Evolutionary conservation across 2,888 invertebrate genomes (phyloP).

Genomic region (Amiota communis): DNA sequence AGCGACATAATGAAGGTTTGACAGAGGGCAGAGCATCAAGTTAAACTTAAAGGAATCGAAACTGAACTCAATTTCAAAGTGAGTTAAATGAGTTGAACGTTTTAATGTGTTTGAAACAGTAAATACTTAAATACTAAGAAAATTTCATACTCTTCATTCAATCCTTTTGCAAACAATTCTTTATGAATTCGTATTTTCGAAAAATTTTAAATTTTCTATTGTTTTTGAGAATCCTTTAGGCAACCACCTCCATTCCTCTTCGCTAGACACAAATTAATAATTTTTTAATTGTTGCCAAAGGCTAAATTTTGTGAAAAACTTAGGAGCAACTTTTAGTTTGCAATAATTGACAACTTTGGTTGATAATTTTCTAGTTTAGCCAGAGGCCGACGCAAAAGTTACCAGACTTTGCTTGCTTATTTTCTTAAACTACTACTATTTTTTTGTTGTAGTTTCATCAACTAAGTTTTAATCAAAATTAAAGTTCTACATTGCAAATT

Average conservation of each 20-base stretch:
- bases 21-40: constrained; percentile 33
- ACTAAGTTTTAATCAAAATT: not conserved
- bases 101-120: no score
- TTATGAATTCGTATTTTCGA: no score
- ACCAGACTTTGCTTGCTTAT: constrained; percentile 18
- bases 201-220: not conserved
- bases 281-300: constrained; percentile 2
- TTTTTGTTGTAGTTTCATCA: not conserved
- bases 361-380: not conserved
- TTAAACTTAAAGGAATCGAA: no score
- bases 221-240: not conserved
- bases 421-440: no score
- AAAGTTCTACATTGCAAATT: not conserved
- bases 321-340: not conserved
- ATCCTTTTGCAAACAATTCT: not conserved
- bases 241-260: not conserved
- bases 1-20: constrained; percentile 64
- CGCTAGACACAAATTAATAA: constrained; percentile 7
- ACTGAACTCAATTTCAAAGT: no score
- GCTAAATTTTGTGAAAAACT: constrained; percentile 19
- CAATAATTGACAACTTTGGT: not conserved
- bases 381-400: constrained; percentile 6
- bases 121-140: no score
- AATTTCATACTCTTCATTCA: not conserved
- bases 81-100: no score